Conservation (phyloP, 2,888 invertebrate species). For the Ypsolopha sequella region DNA sequence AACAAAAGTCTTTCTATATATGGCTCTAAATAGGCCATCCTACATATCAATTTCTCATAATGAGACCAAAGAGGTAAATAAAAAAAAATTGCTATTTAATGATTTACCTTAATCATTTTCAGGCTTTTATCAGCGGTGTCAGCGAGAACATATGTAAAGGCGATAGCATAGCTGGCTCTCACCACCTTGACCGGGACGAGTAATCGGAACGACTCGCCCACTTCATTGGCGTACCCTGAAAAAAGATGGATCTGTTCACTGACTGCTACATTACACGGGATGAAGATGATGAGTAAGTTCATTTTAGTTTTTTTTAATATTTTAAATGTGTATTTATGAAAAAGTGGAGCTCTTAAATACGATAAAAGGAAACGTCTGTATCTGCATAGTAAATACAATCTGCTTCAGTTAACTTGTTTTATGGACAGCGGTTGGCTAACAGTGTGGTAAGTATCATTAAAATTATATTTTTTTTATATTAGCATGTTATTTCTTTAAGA, state of each 20-base stretch:
- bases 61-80: too few species aligned
- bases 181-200: slow-evolving; percentile 81
- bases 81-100: too few species aligned
- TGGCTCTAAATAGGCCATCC: too few species aligned
- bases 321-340: not conserved
- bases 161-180: slow-evolving; percentile 80
- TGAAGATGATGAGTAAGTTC: slow-evolving; percentile 36
- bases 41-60: too few species aligned
- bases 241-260: slow-evolving; percentile 56
- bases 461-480: too few species aligned
- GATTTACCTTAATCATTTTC: slow-evolving; percentile 74
- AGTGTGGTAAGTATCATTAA: too few species aligned
- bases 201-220: slow-evolving; percentile 93
- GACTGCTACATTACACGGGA: slow-evolving; percentile 54
- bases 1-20: too few species aligned
- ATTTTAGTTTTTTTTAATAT: slow-evolving; percentile 6
- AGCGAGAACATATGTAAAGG: slow-evolving; percentile 87
- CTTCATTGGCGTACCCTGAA: slow-evolving; percentile 95
- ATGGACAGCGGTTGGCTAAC: too few species aligned
- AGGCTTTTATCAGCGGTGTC: slow-evolving; percentile 86
- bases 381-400: too few species aligned
- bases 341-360: not conserved
- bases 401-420: too few species aligned
- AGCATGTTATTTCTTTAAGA: too few species aligned
- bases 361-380: too few species aligned